Conservation (phyloP, 2,113 vertebrate species). For the Egretta garzetta region DNA sequence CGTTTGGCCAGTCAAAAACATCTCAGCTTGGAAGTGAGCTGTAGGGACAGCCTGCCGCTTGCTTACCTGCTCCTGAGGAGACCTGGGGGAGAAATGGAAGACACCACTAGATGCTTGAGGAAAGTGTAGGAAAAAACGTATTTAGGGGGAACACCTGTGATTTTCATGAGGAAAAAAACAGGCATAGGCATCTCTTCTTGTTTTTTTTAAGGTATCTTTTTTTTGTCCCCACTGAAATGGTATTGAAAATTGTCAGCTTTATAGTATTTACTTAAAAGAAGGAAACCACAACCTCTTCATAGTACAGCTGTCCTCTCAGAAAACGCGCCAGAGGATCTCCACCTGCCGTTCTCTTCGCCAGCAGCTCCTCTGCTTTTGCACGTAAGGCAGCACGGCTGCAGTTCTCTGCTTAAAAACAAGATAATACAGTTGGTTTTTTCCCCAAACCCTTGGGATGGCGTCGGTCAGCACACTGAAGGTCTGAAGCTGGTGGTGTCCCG, state of each 20-base stretch:
- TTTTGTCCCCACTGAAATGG: neutral
- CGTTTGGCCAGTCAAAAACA: neutral
- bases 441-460: neutral
- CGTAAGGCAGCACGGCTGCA: neutral
- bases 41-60: neutral
- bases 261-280: neutral
- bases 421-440: accelerated
- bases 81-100: neutral
- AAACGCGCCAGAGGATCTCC: conserved; percentile 73
- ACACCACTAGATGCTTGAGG: no score
- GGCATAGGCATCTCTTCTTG: neutral
- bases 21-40: neutral
- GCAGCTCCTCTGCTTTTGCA: conserved; percentile 40
- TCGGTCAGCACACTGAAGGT: neutral
- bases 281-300: conserved; percentile 75
- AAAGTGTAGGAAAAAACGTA: neutral
- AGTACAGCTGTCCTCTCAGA: conserved; percentile 80
- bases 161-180: neutral
- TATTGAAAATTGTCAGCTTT: neutral
- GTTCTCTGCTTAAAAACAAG: conserved; percentile 42
- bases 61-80: neutral
- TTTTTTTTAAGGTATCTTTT: neutral
- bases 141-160: neutral
- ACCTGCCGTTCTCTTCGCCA: conserved; percentile 27
- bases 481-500: neutral